Conservation (phyloP, 2,797 vertebrate species). For the Sebastes oblongus region DNA sequence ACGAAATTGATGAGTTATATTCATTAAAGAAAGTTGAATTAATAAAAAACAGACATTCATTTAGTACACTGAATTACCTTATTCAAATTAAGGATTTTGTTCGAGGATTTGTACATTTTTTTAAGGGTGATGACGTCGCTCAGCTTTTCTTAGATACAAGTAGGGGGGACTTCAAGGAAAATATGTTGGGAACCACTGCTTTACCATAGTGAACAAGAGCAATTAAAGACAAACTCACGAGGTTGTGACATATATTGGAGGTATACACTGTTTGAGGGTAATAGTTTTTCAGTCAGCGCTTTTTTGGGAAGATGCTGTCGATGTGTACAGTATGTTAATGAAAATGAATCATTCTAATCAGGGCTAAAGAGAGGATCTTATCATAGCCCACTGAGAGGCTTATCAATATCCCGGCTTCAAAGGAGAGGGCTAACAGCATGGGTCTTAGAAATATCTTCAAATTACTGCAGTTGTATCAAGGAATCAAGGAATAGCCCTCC, state of each 20-base stretch:
- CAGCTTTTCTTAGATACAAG: too few relatives aligned
- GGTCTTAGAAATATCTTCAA: slow-evolving; percentile 55
- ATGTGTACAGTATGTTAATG: slow-evolving; percentile 52
- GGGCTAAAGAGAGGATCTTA: slow-evolving; percentile 59
- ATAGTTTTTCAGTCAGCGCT: background rate
- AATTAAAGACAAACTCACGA: background rate
- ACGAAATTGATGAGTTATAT: too few relatives aligned
- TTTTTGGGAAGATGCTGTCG: background rate
- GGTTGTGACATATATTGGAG: background rate
- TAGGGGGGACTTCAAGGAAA: too few relatives aligned
- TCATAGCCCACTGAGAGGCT: slow-evolving; percentile 52
- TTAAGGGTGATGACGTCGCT: too few relatives aligned
- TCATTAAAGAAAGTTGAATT: too few relatives aligned
- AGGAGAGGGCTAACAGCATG: slow-evolving; percentile 45
- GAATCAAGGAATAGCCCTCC: slow-evolving; percentile 30
- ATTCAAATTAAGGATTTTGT: too few relatives aligned
- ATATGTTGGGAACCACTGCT: too few relatives aligned
- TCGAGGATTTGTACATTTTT: too few relatives aligned
- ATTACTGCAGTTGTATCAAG: slow-evolving; percentile 36
- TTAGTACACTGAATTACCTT: too few relatives aligned
- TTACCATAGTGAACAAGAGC: background rate
- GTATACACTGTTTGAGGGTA: background rate
- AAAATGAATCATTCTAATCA: slow-evolving; percentile 60
- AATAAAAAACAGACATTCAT: too few relatives aligned
- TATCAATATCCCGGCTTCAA: slow-evolving; percentile 71